Base-by-base conservation (phyloP, 2,113 vertebrate species). In the Lophius piscatorius region DNA sequence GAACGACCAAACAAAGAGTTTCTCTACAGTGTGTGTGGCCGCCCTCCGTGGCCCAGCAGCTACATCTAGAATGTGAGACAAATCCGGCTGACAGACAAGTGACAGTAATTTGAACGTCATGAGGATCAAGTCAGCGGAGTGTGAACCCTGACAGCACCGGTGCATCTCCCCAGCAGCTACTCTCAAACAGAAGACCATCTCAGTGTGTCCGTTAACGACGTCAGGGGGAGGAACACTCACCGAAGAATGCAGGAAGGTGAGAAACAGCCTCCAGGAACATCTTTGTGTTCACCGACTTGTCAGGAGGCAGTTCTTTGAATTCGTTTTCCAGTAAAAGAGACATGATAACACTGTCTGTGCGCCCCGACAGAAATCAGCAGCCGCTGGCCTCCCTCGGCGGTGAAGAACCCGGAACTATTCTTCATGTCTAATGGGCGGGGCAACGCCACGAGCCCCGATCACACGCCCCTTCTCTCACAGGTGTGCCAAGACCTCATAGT, bases 231-330 rank as follows among this genome's bases (percentile, higher is more conserved):
- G 9, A 1, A 1, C 6, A 83, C 94, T 95, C 86, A 98, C 95
- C 96, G 36, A 98, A 98, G 78, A 98, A 98, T 0, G 92, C 63
- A 12, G 95, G 95, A 9, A 96, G 83, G 36, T 92, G 89, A 4
- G 94, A 89, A 10, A 97, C 95, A 0, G 93, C 78, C 6, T 97
- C 94, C 79, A 96, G 79, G 85, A 97, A 96, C 23, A 87, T 77
- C 70, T 91, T 83, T 0, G 94, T 96, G 60, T 92, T 89, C 17
- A 97, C 79, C 31, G 94, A 91, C 47, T 88, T 92, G 72, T 94
- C 94, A 0, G 93, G 90, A 4, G 95, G 93, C 23, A 97, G 87
- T 50, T 90, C 87, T 13, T 65, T 81, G 81, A 98, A 96, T 51
- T 93, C 92, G 66, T 95, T 90, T 4, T 97, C 94, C 74, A 95